Evolutionary conservation across 2,113 vertebrate genomes (phyloP).

Genomic region (Triplophysa rosa): DNA sequence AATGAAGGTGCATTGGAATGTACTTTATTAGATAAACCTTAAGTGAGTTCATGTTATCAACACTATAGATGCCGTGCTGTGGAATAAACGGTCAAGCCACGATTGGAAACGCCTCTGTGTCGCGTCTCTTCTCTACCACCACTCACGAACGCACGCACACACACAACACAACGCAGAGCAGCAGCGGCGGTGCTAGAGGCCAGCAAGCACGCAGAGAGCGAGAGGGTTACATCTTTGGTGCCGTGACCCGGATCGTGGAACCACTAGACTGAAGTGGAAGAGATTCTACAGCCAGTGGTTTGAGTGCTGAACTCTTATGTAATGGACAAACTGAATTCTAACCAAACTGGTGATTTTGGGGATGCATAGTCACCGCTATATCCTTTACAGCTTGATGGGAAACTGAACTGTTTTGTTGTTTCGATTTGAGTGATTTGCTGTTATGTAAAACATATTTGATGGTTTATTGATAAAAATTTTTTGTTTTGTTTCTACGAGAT

Average conservation of each 20-base stretch:
- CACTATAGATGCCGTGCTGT: not conserved
- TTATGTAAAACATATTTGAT: not conserved
- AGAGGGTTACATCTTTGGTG: too few species aligned
- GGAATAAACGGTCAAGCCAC: not conserved
- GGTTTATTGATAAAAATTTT: not conserved
- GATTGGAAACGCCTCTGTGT: not conserved
- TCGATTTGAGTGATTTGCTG: not conserved
- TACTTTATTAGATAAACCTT: too few species aligned
- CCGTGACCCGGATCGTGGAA: not conserved
- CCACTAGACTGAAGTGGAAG: not conserved
- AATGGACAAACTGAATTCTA: too few species aligned
- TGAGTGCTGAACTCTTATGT: not conserved
- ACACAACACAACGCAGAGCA: too few species aligned
- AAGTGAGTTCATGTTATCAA: constrained; percentile 1
- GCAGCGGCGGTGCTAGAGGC: too few species aligned
- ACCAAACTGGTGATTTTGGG: not conserved
- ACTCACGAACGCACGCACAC: too few species aligned
- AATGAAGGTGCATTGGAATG: too few species aligned
- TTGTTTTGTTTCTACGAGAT: not conserved
- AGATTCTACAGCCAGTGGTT: not conserved
- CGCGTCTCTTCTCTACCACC: not conserved
- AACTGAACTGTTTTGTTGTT: not conserved
- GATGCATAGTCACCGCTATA: not conserved
- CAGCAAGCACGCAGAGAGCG: too few species aligned
- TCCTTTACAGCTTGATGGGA: not conserved